A percentile compares a stretch with the other conserved stretches of the same genome.
Conservation (phyloP, 2,113 vertebrate genomes). For the Tor tambroides region DNA sequence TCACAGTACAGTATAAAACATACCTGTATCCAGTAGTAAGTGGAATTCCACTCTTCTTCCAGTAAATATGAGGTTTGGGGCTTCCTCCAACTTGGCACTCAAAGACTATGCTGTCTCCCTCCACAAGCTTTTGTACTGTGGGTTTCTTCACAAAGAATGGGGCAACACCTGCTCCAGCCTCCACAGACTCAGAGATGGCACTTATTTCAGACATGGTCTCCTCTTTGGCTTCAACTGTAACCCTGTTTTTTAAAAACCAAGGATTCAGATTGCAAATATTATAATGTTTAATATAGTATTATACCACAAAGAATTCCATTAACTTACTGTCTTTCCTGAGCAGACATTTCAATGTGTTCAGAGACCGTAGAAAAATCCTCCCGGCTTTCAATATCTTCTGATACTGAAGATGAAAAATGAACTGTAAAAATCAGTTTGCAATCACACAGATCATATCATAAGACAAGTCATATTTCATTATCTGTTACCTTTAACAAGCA, state of each 20-base stretch:
- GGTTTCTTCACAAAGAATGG: conserved; percentile 91
- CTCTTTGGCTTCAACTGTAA: conserved; percentile 78
- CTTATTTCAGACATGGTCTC: conserved; percentile 81
- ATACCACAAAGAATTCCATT: neutral
- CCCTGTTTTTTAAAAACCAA: conserved; percentile 68
- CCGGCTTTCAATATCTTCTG: conserved; percentile 90
- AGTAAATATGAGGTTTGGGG: conserved; percentile 92
- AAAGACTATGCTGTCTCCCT: conserved; percentile 91
- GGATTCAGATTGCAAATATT: neutral
- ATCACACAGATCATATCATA: neutral
- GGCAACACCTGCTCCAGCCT: conserved; percentile 72
- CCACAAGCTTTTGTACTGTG: conserved; percentile 86
- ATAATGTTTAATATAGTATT: neutral
- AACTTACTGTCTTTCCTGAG: conserved; percentile 84
- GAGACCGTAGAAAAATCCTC: conserved; percentile 75
- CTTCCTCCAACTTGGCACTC: conserved; percentile 92
- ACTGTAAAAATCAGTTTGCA: neutral
- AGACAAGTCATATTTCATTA: neutral
- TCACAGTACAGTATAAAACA: conserved; percentile 5
- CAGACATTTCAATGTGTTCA: conserved; percentile 64
- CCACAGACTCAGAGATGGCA: conserved; percentile 73
- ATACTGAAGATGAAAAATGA: conserved; percentile 76
- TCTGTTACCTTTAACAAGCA: conserved; percentile 85
- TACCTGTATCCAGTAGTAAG: conserved; percentile 97
- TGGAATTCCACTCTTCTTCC: conserved; percentile 94